These are phyloP conservation scores for Capricornis sumatraensis DNA, from an alignment of 2,113 vertebrate species.

Conservation along the genomic window DNA sequence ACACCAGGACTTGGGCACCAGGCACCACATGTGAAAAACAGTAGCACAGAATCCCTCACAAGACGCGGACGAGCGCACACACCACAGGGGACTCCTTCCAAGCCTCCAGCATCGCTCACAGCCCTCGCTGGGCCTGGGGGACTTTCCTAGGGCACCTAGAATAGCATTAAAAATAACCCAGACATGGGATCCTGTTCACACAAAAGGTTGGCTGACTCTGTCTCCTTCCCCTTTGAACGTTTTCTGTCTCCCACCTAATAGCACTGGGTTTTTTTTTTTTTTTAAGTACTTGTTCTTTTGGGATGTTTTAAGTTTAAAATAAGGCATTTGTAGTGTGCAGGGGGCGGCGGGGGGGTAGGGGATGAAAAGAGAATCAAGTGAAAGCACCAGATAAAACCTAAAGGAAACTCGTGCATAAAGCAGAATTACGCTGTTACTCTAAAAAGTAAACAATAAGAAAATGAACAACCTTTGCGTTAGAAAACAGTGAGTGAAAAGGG, in stretches of 20 bases:
- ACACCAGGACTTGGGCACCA: neutral
- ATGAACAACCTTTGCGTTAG: constrained; percentile 7
- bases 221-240: too few relatives aligned
- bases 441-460: neutral
- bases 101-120: rapidly evolving
- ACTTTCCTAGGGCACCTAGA: rapidly evolving
- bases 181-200: rapidly evolving
- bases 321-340: neutral
- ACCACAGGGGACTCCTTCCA: rapidly evolving
- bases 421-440: neutral
- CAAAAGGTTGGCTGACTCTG: rapidly evolving
- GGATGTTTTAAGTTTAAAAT: neutral
- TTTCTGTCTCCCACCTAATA: neutral
- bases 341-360: too few relatives aligned
- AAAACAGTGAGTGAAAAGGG: neutral
- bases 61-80: rapidly evolving
- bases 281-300: neutral
- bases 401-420: neutral
- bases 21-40: rapidly evolving
- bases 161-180: rapidly evolving
- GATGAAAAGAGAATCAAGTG: neutral
- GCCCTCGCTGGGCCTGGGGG: neutral
- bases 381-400: neutral
- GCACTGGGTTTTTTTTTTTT: too few relatives aligned
- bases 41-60: rapidly evolving